Percentiles rank a stretch among this genome's conserved stretches.
These are phyloP conservation scores for Propithecus perrieri DNA, from an alignment of 2,797 vertebrate genomes.

Conservation along the genomic window DNA sequence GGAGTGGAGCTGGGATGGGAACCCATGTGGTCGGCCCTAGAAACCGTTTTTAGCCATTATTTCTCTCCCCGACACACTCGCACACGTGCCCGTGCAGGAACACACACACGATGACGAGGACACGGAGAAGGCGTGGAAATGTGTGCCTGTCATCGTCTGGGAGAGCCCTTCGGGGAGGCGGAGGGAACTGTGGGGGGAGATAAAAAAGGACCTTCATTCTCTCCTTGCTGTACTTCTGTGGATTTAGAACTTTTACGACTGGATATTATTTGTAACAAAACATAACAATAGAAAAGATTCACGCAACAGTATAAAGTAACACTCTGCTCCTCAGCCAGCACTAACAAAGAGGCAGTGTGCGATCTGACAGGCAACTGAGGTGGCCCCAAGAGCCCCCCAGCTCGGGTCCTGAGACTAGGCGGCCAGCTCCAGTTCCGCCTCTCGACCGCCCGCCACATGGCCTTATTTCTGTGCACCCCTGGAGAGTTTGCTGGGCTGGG, in stretches of 20 bases:
- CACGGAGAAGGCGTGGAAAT: neutral
- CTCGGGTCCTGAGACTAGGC: neutral
- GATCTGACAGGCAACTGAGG: neutral
- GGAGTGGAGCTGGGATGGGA: neutral
- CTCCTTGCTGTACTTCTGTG: neutral
- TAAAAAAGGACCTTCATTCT: neutral
- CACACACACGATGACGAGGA: too few relatives aligned
- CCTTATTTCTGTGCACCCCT: neutral
- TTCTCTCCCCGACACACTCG: neutral
- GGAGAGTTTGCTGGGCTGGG: neutral
- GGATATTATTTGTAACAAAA: neutral
- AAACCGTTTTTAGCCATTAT: neutral
- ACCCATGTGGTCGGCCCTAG: neutral
- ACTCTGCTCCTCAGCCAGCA: neutral
- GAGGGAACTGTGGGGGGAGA: neutral
- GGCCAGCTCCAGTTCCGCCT: neutral
- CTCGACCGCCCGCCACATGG: neutral
- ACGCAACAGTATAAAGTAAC: neutral
- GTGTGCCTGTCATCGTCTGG: too few relatives aligned
- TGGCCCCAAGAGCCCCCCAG: neutral
- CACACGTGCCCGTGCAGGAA: accelerated
- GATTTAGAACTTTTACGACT: neutral
- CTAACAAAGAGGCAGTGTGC: neutral
- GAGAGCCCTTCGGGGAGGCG: neutral
- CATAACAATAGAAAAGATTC: neutral